Base-by-base conservation (phyloP, 2,113 vertebrate species). In the Heptranchias perlo region DNA sequence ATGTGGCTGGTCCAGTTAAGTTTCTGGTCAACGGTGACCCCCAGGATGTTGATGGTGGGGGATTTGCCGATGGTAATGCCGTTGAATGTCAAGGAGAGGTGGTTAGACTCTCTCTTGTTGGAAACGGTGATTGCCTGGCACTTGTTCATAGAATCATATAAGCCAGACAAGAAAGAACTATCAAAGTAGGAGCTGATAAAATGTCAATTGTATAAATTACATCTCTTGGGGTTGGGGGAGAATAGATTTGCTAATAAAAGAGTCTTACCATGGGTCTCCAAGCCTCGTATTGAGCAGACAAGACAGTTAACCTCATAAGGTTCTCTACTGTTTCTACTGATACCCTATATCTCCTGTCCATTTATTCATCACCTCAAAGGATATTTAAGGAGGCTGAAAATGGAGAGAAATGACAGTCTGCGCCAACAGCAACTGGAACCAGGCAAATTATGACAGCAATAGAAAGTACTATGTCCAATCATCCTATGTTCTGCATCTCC, bases 151-250 rank as follows among this genome's bases (percentile, higher is more conserved):
- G n/a, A 76, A 76, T 35, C n/a, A 76, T 76, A 35, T 35, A 76
- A 76, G n/a, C 73, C n/a, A 76, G 73, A 76, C 13, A 89, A 52
- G 49, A 89, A 89, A 2, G 28, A 89, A 89, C 86, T 54, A 89
- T 89, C 86, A 89, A 89, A 89, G 58, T 89, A 89, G 86, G 86
- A 89, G 52, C 86, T 54, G 28, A 89, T 89, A 89, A 52, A 89
- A 89, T 89, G 86, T 89, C 86, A 54, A 89, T 54, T 35, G 86
- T 54, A 58, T 54, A 14, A 89, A 89, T 52, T 89, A 89, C 49
- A 89, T 28, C 49, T 54, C 86, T 54, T 54, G 49, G 1, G 86
- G 14, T 58, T 31, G 49, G 86, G 52, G 49, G 35, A 89, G 69
- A 35, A 73, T 31, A 52, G 25, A 89, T 35, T 28, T 13, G 28